Conservation (phyloP, 2,113 vertebrate genomes). For the Tautogolabrus adspersus region DNA sequence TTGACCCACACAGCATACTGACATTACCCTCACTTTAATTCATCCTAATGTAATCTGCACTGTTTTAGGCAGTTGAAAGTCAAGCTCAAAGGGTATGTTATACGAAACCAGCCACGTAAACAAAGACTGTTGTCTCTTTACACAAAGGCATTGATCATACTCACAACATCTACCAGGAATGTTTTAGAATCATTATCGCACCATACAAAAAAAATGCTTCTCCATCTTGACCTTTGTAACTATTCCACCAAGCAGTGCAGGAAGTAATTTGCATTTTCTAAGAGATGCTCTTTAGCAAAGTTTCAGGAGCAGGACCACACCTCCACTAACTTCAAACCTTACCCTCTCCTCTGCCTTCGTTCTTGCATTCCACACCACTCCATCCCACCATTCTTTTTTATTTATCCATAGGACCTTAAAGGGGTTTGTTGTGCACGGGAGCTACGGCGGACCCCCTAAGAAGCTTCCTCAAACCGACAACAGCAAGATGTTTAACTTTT, state of each 20-base stretch:
- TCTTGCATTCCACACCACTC: too few species aligned
- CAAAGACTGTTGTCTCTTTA: background rate
- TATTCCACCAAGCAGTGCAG: slow-evolving; percentile 12
- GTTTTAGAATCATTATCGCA: background rate
- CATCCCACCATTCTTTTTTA: too few species aligned
- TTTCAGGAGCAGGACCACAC: too few species aligned
- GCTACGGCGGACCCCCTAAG: too few species aligned
- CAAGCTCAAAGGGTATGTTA: slow-evolving; percentile 9
- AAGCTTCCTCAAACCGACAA: too few species aligned
- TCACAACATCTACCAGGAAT: slow-evolving; percentile 10
- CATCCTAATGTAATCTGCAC: background rate
- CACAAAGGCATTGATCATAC: background rate
- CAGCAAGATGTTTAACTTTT: too few species aligned
- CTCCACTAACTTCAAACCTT: too few species aligned
- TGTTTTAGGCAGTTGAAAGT: background rate
- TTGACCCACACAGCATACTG: background rate
- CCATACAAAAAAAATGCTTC: background rate
- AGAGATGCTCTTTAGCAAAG: background rate
- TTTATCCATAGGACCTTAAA: too few species aligned
- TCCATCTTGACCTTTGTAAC: slow-evolving; percentile 34
- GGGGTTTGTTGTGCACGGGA: too few species aligned
- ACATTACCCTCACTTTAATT: background rate
- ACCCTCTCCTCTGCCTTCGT: too few species aligned
- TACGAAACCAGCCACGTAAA: background rate
- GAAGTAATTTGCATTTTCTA: slow-evolving; percentile 49